Base-by-base conservation (phyloP, 2,888 invertebrate species). In the Agonum fuliginosum region DNA sequence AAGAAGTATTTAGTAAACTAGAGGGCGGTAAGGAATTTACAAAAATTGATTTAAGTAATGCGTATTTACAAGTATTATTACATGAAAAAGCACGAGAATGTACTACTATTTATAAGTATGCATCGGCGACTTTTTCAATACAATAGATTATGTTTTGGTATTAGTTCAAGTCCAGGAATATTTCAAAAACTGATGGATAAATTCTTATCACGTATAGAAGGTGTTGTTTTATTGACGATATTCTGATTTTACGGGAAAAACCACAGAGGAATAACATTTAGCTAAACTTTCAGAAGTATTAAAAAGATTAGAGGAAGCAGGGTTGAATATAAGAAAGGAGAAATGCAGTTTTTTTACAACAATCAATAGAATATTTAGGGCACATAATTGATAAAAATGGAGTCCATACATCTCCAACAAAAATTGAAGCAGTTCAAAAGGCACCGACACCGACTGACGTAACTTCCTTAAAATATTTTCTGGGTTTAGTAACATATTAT, bases 81-180 rank as follows among this genome's bases (percentile, higher is more conserved):
- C 46, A 37, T 34, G 69, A 80, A 14, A 46, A 4, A 5, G 3
- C 30, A 30, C 14, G 82, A 74, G 78, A 83, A 10, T 78, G 82
- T 17, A 72, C 83, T 8, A 85, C 83, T n/a, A n/a, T n/a, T n/a
- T 0, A 79, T 85, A 43, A 83, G 78, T 65, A 84, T 83, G 1
- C 83, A 83, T 67, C 82, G 82, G 51, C 84, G n/a, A 4, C 69
- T 84, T 8, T 84, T 79, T 72, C 78, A 81, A 65, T 82, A 81
- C 34, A 83, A 80, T 14, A 76, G 83, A 17, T 54, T 83, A 37
- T 80, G 82, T 79, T 83, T 80, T 78, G 84, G 83, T 5, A 78
- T 84, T 1, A 81, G 82, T 1, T 79, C 81, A 62, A 84, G 82
- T 20, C 83, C 84, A 12, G 82, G 82, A 4, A 82, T 81, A 30